Conservation (phyloP, 2,113 vertebrate genomes). For the Connochaetes taurinus region DNA sequence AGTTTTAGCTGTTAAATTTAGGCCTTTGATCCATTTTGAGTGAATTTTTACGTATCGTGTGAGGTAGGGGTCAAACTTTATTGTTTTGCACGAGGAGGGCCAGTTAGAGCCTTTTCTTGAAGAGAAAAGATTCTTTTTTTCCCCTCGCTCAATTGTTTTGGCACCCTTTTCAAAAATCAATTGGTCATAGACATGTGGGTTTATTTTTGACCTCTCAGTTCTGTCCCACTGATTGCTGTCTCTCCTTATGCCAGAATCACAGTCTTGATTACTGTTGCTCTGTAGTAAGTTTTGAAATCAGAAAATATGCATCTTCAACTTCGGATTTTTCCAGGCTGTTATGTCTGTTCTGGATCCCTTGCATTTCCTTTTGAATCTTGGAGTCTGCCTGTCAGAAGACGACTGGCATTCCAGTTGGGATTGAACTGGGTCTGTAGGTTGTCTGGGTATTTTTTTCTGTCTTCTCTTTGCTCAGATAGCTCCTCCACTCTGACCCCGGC, state of each 20-base stretch:
- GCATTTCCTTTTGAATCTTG: background rate
- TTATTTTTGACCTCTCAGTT: background rate
- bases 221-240: background rate
- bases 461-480: background rate
- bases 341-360: background rate
- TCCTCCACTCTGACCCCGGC: background rate
- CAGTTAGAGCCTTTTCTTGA: background rate
- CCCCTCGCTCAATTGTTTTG: background rate
- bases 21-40: background rate
- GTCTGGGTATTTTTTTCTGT: background rate
- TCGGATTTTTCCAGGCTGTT: background rate
- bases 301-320: background rate
- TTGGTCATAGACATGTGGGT: background rate
- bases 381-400: background rate
- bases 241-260: background rate
- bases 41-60: background rate
- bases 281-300: background rate
- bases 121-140: background rate
- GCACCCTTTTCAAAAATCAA: background rate
- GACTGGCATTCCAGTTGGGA: background rate
- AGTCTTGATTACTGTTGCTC: background rate
- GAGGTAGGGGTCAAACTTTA: background rate
- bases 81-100: background rate
- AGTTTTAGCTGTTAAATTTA: background rate
- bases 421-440: background rate